phyloP scores from a whole-genome alignment of 2,113 vertebrate species.

The Pelecanoides urinatrix region DNA sequence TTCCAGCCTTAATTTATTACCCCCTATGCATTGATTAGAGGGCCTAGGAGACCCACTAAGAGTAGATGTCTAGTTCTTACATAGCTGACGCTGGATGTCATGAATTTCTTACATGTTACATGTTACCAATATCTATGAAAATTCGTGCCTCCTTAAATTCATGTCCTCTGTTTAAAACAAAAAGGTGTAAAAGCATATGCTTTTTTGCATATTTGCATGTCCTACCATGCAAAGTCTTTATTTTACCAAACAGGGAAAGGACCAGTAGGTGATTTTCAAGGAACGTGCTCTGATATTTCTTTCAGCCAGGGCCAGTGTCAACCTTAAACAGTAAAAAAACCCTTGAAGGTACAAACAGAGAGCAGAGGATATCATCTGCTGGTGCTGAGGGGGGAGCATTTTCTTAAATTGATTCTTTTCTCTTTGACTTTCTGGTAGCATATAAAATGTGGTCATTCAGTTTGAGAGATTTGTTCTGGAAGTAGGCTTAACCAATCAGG shows the following conservation, averaged over 20 bases:
- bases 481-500: background rate
- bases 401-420: background rate
- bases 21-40: background rate
- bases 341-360: background rate
- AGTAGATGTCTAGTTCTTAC: background rate
- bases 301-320: background rate
- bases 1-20: background rate
- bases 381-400: background rate
- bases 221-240: background rate
- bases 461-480: background rate
- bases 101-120: background rate
- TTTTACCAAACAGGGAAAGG: background rate
- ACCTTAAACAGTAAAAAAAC: background rate
- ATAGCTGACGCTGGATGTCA: background rate
- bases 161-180: background rate
- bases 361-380: background rate
- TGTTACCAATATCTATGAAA: background rate
- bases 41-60: background rate
- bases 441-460: background rate
- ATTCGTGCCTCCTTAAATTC: background rate
- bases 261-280: background rate
- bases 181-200: accelerated
- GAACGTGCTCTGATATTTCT: background rate
- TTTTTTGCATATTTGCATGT: background rate
- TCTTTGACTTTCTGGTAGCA: background rate